Percentiles rank a stretch among this genome's conserved stretches.
Conservation (phyloP, 1,140 invertebrate species). For the Bilobella aurantiaca region DNA sequence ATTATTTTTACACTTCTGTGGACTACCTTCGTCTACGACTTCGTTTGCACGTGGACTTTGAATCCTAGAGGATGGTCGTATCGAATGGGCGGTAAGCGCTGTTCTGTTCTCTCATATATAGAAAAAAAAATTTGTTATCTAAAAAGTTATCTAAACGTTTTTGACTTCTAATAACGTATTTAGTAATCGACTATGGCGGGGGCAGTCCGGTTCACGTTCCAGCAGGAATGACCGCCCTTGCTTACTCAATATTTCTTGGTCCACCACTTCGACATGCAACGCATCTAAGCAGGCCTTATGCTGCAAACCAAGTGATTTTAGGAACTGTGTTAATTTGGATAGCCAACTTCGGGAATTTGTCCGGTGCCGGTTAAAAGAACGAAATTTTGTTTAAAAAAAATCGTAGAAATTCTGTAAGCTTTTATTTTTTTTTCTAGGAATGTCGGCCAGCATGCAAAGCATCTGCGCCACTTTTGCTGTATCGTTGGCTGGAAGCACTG, state of each 20-base stretch:
- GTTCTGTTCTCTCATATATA: no score
- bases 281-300: not conserved
- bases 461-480: not conserved
- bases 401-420: not conserved
- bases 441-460: not conserved
- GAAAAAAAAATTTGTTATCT: no score
- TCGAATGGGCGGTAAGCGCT: not conserved
- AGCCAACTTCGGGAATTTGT: conserved; percentile 1
- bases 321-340: conserved; percentile 12
- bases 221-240: not conserved
- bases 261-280: not conserved
- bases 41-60: not conserved
- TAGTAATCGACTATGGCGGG: conserved; percentile 11
- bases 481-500: not conserved
- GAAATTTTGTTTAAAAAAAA: not conserved
- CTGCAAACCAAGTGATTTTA: not conserved
- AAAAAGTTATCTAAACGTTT: no score
- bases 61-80: conserved; percentile 2
- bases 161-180: no score
- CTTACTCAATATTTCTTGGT: not conserved
- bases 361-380: not conserved
- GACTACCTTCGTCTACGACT: conserved; percentile 12
- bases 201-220: conserved; percentile 13
- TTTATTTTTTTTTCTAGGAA: not conserved
- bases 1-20: conserved; percentile 13